Evolutionary conservation across 1,140 invertebrate genomes (phyloP), one percentile per base, ranked within the genome.

Genomic region (Melipona quadrifasciata): DNA sequence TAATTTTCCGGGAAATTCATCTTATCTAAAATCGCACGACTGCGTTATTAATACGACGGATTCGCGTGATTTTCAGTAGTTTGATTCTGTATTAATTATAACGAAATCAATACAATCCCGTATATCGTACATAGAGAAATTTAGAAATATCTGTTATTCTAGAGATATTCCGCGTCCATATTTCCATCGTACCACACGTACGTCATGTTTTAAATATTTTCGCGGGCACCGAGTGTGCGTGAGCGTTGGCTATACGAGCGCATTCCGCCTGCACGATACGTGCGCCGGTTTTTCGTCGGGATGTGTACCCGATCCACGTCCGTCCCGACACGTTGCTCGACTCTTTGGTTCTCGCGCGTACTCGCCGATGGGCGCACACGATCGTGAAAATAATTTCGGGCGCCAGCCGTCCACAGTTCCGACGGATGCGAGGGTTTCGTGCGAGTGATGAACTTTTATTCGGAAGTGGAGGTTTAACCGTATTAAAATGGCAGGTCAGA

Each of bases 341-440:
- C 39, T 47, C 39, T 47, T 47, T 47, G 14, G 53, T 74, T 74
- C 34, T 74, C 58, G 58, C 21, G 70, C 19, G 77, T 57, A 5
- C 31, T 11, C 24, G 24, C 55, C 8, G 11, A 27, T 14, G 58
- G 4, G 19, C 47, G 39, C 39, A 64, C 74, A 64, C 74, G 65
- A n/a, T 73, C n/a, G 71, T 72, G 85, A 82, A 84, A 82, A 87
- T 86, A 84, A 91, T 90, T 92, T 91, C 82, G 86, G 91, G 87
- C 91, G 90, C 89, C 91, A 91, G 89, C 85, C 89, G 91, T 86
- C 90, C 90, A 90, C 79, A 92, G 91, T 92, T 92, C 91, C 91
- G 91, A 91, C 91, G 91, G 91, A 92, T 90, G 89, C 84, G 80
- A 77, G 83, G 73, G 79, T 74, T 88, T 85, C 74, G 80, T 82